These are phyloP conservation scores for Dendropsophus ebraccatus DNA, from an alignment of 2,113 vertebrate species.

Conservation along the genomic window DNA sequence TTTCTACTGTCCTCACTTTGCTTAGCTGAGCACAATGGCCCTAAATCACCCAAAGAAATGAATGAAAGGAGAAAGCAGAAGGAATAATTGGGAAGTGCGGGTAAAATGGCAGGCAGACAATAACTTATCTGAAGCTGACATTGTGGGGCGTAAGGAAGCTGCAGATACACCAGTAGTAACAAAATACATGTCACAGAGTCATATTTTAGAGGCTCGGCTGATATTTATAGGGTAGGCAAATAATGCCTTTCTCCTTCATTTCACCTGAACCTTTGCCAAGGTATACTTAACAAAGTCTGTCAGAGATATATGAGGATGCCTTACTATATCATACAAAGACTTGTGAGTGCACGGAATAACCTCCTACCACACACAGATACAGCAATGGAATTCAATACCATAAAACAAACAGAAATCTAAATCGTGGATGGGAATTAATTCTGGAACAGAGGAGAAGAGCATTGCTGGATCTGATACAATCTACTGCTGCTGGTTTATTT, in stretches of 20 bases:
- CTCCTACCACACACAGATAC: background rate
- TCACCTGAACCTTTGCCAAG: constrained; percentile 32
- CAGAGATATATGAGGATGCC: background rate
- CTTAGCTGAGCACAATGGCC: constrained; percentile 17
- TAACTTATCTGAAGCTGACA: constrained; percentile 47
- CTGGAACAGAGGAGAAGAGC: background rate
- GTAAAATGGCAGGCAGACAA: constrained; percentile 41
- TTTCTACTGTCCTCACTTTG: background rate
- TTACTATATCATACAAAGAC: constrained; percentile 1
- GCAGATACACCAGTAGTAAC: constrained; percentile 29
- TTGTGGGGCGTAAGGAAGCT: constrained; percentile 11
- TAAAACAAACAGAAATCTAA: background rate
- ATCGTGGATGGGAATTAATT: background rate
- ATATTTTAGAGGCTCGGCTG: constrained; percentile 37
- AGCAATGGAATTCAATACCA: background rate
- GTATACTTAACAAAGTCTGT: constrained; percentile 17
- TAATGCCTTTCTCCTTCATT: constrained; percentile 48
- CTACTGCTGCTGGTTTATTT: background rate
- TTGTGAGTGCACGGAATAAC: background rate
- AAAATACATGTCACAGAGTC: constrained; percentile 43
- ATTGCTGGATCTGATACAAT: background rate
- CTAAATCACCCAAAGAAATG: constrained; percentile 42
- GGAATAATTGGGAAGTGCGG: constrained; percentile 39
- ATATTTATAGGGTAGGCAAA: constrained; percentile 38
- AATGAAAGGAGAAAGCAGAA: constrained; percentile 23